Conservation (phyloP, 2,797 vertebrate species). For the Nyctibius grandis region DNA sequence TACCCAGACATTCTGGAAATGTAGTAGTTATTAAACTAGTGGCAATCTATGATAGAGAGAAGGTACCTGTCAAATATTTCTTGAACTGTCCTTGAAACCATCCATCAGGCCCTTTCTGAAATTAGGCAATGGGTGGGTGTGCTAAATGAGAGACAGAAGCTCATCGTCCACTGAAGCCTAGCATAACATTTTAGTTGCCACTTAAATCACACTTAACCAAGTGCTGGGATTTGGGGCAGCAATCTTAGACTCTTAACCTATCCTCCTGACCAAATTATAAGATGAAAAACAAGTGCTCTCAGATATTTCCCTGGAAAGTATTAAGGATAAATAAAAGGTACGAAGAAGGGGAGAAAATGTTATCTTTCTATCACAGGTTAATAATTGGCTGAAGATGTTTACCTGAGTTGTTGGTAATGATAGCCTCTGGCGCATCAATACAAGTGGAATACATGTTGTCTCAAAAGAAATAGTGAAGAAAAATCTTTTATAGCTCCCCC, state of each 20-base stretch:
- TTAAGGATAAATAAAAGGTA: constrained; percentile 42
- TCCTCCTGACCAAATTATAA: constrained; percentile 33
- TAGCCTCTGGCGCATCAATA: constrained; percentile 58
- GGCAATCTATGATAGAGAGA: background rate
- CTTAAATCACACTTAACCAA: constrained; percentile 51
- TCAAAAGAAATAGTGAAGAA: constrained; percentile 16
- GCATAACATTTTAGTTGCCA: constrained; percentile 45
- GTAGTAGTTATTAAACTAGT: background rate
- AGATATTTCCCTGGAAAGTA: constrained; percentile 49
- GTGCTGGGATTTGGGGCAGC: constrained; percentile 34
- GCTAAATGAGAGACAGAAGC: background rate
- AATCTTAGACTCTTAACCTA: constrained; percentile 33
- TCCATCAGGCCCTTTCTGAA: constrained; percentile 19
- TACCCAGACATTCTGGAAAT: background rate
- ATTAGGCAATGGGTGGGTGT: background rate
- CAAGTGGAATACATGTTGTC: constrained; percentile 13
- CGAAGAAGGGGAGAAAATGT: background rate
- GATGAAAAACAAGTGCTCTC: constrained; percentile 39
- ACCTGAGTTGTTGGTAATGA: constrained; percentile 40
- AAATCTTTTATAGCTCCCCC: background rate
- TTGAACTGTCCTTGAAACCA: background rate
- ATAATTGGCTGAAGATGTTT: constrained; percentile 48
- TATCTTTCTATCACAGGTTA: constrained; percentile 39
- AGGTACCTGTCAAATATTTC: background rate
- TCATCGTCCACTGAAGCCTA: background rate